Evolutionary conservation across 2,797 vertebrate genomes (phyloP), one percentile per base, ranked within the genome.

Genomic region (Gymnopithys bicolor): DNA sequence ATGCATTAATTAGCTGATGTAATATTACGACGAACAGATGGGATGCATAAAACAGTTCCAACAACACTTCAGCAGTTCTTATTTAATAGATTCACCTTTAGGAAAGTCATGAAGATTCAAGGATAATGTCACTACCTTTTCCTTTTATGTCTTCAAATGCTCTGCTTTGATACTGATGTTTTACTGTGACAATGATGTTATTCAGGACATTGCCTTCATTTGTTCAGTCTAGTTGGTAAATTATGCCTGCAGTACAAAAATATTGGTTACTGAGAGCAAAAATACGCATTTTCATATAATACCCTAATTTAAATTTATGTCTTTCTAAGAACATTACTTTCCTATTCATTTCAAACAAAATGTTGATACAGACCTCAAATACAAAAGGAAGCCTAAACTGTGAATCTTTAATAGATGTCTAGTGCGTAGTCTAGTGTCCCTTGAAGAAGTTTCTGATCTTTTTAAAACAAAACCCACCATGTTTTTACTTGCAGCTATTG

Each of bases 11-110:
- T 95, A 95, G 58, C 76, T 93, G 79, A 94, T 95, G 58, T 55
- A 94, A 87, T 91, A 68, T 92, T 93, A 84, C 4, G 4, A 63
- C 76, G 91, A 96, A 86, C 94, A 97, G 94, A 96, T 94, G 94
- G 87, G 79, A 86, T 89, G 59, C 79, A 92, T 88, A 86, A 93
- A 95, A 76, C 69, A 53, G 73, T 91, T 89, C 73, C 84, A 96
- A 84, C 75, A 95, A 89, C 87, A 95, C 63, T 95, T 96, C 91
- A 94, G 87, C 69, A 63, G 69, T 81, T 96, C 87, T 96, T 96
- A 93, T 83, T 96, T 93, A 94, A 95, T 80, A 88, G 48, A 51
- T 84, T 95, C 91, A 95, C 92, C 94, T 97, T 94, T 94, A 87
- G 91, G 62, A 94, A 94, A 82, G 79, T 88, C 90, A 93, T 78